Base-by-base conservation (phyloP, 2,797 vertebrate genomes). In the Intellagama lesueurii region DNA sequence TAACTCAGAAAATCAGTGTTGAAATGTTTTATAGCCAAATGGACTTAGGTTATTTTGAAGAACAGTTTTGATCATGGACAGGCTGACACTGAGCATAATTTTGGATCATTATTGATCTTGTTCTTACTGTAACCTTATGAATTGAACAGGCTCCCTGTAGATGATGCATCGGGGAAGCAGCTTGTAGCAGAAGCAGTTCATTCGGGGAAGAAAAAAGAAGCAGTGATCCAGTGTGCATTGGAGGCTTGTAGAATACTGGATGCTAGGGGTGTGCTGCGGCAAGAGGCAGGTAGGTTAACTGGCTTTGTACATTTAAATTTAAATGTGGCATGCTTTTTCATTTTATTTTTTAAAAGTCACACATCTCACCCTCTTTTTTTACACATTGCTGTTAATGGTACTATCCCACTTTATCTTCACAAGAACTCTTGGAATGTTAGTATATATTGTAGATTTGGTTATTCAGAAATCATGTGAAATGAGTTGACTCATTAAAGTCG, bases 211-310 rank as follows among this genome's bases (percentile, higher is more conserved):
- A 99, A 99, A 95, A 99, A 99, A 89, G 99, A 99, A 81, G 98
- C 98, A 0, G 97, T 98, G 88, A 89, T 98, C 40, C 98, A 98
- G 93, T 99, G 99, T 35, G 98, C 98, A 0, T 92, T 99, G 95
- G 99, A 99, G 95, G 98, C 98, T 1, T 99, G 99, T 93, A 98
- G 98, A 9, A 98, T 99, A 91, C 97, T 99, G 0, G 99, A 99
- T 88, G 98, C 98, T 90, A 96, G 98, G 89, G 99, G 99, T 79
- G 96, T 99, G 49, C 96, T 99, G 87, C 97, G 99, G 35, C 99
- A 99, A 95, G 99, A 99, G 96, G 99, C 99, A 93, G 98, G 99
- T 99, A 66, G 90, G 92, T 83, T 94, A 72, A n/a, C 64, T 4
- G 17, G 7, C 68, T 52, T 47, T 14, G 44, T 35, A 47, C 44